A percentile compares a stretch with the other conserved stretches of the same genome.
Conservation (phyloP, 2,888 invertebrate genomes). For the Morpho helenor region DNA sequence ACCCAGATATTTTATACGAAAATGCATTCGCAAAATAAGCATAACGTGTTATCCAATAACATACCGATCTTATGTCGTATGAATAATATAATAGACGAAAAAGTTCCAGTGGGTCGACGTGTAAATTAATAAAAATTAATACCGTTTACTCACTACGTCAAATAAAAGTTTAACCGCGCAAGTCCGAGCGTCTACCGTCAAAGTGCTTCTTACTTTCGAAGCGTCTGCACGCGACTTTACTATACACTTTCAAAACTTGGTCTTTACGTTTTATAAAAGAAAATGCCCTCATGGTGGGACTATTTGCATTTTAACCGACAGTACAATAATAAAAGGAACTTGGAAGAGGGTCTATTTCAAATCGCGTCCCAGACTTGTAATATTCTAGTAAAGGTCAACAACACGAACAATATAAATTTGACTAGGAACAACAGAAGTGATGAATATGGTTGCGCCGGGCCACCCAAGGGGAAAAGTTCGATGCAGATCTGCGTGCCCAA, state of each 20-base stretch:
- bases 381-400: conserved; percentile 87
- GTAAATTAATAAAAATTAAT: conserved; percentile 20
- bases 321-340: conserved; percentile 79
- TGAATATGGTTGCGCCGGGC: conserved; percentile 76
- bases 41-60: no score
- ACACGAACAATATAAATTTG: conserved; percentile 85
- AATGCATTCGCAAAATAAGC: no score
- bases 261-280: conserved; percentile 39
- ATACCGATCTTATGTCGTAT: no score
- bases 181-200: conserved; percentile 39
- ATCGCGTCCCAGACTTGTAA: conserved; percentile 89
- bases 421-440: conserved; percentile 83
- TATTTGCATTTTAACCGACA: conserved; percentile 73
- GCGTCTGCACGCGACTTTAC: conserved; percentile 37
- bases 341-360: conserved; percentile 88
- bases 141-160: conserved; percentile 16
- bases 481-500: conserved; percentile 81
- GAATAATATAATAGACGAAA: background rate
- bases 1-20: no score
- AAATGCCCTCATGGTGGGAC: conserved; percentile 82
- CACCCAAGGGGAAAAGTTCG: conserved; percentile 60
- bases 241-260: conserved; percentile 34
- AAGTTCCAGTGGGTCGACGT: conserved; percentile 10
- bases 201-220: conserved; percentile 38
- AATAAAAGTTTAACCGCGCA: conserved; percentile 60